Percentiles rank a stretch among this genome's conserved stretches.
phyloP scores from a whole-genome alignment of 35 echinoderm and acorn worm species.

The Apostichopus parvimensis region DNA sequence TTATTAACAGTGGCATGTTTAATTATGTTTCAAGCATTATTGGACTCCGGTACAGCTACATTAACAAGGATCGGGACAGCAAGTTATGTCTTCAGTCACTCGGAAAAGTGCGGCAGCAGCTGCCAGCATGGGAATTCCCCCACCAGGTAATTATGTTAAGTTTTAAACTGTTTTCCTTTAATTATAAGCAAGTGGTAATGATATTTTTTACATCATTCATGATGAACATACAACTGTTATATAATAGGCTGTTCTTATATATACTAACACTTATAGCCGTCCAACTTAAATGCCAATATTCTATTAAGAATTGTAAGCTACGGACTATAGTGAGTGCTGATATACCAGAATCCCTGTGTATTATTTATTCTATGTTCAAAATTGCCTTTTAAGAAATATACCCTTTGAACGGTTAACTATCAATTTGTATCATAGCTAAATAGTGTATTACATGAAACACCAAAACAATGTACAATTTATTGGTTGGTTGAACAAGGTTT shows the following conservation, averaged over 20 bases:
- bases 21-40: too few species aligned
- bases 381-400: neutral
- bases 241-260: neutral
- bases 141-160: neutral
- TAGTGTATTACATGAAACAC: neutral
- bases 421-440: neutral
- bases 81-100: slow-evolving; percentile 21
- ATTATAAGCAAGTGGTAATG: neutral
- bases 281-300: too few species aligned
- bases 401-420: neutral
- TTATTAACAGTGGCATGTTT: too few species aligned
- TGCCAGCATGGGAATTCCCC: slow-evolving; percentile 33
- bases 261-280: too few species aligned
- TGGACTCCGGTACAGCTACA: too few species aligned
- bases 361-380: neutral
- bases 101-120: slow-evolving; percentile 18
- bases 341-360: too few species aligned
- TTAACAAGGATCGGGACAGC: neutral
- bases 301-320: too few species aligned
- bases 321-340: too few species aligned
- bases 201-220: neutral
- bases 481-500: too few species aligned
- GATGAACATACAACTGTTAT: neutral
- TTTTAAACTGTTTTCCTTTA: neutral
- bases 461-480: too few species aligned